Percentiles rank a stretch among this genome's conserved stretches.
phyloP scores from a whole-genome alignment of 1,140 invertebrate genomes.

The Eupristina koningsbergeri region DNA sequence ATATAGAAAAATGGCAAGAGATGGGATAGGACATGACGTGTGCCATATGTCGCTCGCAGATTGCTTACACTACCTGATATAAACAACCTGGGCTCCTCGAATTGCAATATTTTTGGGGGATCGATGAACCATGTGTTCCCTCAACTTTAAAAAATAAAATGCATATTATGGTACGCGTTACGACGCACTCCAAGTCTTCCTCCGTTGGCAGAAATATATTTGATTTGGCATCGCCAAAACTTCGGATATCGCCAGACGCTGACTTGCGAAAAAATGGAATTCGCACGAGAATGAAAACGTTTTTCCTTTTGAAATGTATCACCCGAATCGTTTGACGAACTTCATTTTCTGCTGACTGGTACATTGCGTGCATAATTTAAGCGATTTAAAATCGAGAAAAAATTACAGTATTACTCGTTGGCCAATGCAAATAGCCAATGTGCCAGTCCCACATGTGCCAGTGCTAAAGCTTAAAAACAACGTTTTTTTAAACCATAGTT shows the following conservation, averaged over 20 bases:
- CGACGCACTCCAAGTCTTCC: not conserved
- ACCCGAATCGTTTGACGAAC: not conserved
- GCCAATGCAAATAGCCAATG: not conserved
- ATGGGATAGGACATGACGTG: not conserved
- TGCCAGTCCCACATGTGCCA: too few relatives aligned
- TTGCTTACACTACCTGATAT: conserved; percentile 1
- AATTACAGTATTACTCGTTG: not conserved
- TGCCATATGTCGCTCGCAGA: conserved; percentile 37
- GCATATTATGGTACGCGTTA: not conserved
- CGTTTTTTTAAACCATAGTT: not conserved
- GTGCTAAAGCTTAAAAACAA: not conserved
- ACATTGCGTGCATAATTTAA: not conserved
- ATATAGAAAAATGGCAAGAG: not conserved
- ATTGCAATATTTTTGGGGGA: conserved; percentile 12
- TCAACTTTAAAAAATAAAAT: conserved; percentile 34
- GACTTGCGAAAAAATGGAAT: not conserved
- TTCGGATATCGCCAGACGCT: not conserved
- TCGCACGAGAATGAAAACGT: not conserved
- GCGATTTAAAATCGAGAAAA: not conserved
- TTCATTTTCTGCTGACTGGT: not conserved
- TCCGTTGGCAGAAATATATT: not conserved
- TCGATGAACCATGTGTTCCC: conserved; percentile 18
- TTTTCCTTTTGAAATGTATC: not conserved
- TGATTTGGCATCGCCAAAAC: not conserved
- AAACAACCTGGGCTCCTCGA: conserved; percentile 23